Conservation (phyloP, 2,888 invertebrate species). For the Saturnia japonica region DNA sequence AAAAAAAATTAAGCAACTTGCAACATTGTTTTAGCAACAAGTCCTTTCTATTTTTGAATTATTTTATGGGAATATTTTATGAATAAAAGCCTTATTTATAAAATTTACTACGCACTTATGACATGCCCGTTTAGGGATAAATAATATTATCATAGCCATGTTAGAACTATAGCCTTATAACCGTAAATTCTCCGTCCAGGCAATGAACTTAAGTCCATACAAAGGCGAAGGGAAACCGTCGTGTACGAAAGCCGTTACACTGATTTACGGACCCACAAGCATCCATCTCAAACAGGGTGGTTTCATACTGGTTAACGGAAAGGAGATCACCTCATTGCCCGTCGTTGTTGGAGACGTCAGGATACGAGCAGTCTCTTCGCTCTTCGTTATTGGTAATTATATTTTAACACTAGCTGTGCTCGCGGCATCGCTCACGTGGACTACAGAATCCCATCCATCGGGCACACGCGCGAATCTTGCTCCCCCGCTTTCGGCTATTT, state of each 20-base stretch:
- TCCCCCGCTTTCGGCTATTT: too few relatives aligned
- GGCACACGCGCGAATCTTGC: too few relatives aligned
- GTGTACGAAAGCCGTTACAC: constrained; percentile 90
- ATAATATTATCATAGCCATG: not conserved
- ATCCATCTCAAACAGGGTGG: constrained; percentile 90
- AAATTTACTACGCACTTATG: not conserved
- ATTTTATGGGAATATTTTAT: not conserved
- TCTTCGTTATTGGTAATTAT: constrained; percentile 84
- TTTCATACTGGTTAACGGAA: constrained; percentile 85
- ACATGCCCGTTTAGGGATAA: too few relatives aligned
- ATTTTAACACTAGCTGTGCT: not conserved
- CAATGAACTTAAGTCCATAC: constrained; percentile 84
- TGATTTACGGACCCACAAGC: constrained; percentile 76
- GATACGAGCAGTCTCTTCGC: constrained; percentile 89
- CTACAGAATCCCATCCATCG: too few relatives aligned
- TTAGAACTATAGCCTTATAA: not conserved
- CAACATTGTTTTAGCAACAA: too few relatives aligned
- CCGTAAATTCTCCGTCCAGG: constrained; percentile 54
- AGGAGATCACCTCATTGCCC: constrained; percentile 85
- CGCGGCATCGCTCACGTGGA: too few relatives aligned
- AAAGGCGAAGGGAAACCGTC: constrained; percentile 84
- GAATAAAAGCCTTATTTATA: not conserved
- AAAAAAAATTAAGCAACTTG: too few relatives aligned
- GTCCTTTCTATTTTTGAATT: too few relatives aligned
- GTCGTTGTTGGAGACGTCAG: constrained; percentile 82